These are phyloP conservation scores for Drosophila teissieri DNA, from an alignment of 1,140 invertebrate genomes.

Conservation along the genomic window DNA sequence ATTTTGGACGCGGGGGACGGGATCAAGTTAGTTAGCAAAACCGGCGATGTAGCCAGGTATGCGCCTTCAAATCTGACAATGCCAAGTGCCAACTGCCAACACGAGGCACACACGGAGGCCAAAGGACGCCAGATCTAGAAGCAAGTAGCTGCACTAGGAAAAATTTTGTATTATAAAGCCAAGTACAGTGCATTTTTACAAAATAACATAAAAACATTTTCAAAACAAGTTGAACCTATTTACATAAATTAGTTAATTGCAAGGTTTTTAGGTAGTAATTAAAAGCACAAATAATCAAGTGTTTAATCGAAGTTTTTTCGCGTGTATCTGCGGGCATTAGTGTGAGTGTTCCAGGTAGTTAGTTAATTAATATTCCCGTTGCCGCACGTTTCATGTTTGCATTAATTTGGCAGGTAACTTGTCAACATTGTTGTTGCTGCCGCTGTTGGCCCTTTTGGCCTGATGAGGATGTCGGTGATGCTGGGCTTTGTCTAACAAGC, in stretches of 20 bases:
- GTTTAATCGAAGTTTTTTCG: conserved; percentile 7
- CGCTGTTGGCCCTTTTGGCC: conserved; percentile 42
- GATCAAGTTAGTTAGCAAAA: conserved; percentile 47
- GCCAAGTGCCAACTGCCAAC: conserved; percentile 69
- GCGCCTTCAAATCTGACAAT: conserved; percentile 55
- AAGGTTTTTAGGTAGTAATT: no score
- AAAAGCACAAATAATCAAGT: no score
- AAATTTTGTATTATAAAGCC: background rate
- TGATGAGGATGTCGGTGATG: conserved; percentile 45
- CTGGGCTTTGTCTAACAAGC: conserved; percentile 74
- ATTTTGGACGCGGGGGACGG: conserved; percentile 33
- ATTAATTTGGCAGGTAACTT: conserved; percentile 84
- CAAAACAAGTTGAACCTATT: no score
- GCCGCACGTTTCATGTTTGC: conserved; percentile 82
- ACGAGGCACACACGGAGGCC: conserved; percentile 27
- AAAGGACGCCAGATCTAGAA: conserved; percentile 1
- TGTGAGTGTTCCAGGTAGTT: conserved; percentile 53
- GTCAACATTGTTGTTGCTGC: conserved; percentile 75
- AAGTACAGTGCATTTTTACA: background rate
- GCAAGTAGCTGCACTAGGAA: conserved; percentile 4
- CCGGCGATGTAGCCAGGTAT: conserved; percentile 27
- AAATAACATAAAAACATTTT: no score
- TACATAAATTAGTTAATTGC: no score
- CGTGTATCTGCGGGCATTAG: conserved; percentile 13
- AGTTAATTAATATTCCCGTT: conserved; percentile 82